Conservation (phyloP, 2,888 invertebrate species). For the Altica lythri region DNA sequence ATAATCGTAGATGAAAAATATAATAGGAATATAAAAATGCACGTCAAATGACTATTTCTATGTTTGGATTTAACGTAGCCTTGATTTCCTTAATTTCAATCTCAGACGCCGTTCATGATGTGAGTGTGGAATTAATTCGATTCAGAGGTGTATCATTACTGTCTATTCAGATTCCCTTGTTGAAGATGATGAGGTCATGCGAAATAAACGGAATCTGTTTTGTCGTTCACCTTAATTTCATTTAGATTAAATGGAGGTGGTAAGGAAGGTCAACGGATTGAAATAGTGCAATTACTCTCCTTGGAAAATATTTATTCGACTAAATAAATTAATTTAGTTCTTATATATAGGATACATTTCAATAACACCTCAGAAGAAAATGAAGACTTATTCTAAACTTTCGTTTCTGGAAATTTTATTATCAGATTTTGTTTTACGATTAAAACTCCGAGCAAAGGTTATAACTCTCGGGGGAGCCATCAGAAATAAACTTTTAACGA, state of each 20-base stretch:
- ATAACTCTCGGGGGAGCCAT: constrained; percentile 30
- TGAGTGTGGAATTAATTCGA: constrained; percentile 26
- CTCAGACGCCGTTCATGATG: constrained; percentile 3
- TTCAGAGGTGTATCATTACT: constrained; percentile 30
- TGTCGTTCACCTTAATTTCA: constrained; percentile 12
- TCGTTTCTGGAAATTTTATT: constrained; percentile 18
- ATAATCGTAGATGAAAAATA: too few species aligned
- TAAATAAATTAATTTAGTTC: too few species aligned
- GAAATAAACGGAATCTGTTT: constrained; percentile 10
- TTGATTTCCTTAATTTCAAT: too few species aligned
- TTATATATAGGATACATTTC: constrained; percentile 4
- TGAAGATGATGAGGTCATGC: constrained; percentile 11
- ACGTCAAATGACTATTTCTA: too few species aligned
- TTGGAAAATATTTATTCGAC: too few species aligned
- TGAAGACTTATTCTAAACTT: constrained; percentile 8
- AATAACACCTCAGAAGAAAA: constrained; percentile 3
- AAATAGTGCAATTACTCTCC: too few species aligned
- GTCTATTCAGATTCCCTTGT: constrained; percentile 25
- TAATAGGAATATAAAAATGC: too few species aligned
- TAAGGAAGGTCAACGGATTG: too few species aligned
- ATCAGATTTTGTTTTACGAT: constrained; percentile 22
- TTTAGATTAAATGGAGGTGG: constrained; percentile 6
- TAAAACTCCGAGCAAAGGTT: constrained; percentile 28
- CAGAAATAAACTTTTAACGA: constrained; percentile 33
- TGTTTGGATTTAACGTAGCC: too few species aligned